These are phyloP conservation scores for Polietes domitor DNA, from an alignment of 2,888 invertebrate species.

Conservation along the genomic window DNA sequence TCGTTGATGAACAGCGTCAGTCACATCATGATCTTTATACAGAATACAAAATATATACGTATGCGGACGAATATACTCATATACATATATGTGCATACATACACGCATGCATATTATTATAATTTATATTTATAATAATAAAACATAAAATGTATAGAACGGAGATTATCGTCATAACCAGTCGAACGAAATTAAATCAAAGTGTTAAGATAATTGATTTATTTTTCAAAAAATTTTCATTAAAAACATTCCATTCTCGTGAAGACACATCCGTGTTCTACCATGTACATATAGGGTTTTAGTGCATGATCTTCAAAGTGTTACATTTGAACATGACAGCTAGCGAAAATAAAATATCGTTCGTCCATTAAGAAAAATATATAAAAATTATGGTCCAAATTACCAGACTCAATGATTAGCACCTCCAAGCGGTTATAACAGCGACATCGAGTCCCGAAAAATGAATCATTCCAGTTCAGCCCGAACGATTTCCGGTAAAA, in stretches of 20 bases:
- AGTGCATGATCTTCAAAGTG: too few species aligned
- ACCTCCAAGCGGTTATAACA: too few species aligned
- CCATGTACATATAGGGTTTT: too few species aligned
- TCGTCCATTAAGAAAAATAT: too few species aligned
- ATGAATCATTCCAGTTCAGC: too few species aligned
- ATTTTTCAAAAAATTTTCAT: background rate
- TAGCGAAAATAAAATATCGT: too few species aligned
- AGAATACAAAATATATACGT: conserved; percentile 39
- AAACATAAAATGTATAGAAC: conserved; percentile 15
- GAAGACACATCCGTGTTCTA: background rate
- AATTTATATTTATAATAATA: conserved; percentile 6
- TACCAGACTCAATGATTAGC: too few species aligned
- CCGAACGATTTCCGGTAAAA: too few species aligned
- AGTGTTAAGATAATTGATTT: conserved; percentile 35
- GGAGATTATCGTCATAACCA: conserved; percentile 13
- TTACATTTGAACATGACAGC: too few species aligned
- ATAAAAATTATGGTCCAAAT: too few species aligned
- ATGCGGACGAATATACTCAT: background rate
- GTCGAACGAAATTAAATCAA: conserved; percentile 22
- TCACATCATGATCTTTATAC: conserved; percentile 48
- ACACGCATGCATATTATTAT: background rate
- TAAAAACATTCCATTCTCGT: background rate
- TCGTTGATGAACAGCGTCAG: conserved; percentile 53
- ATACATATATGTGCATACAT: background rate
- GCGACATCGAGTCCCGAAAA: too few species aligned